phyloP scores from a whole-genome alignment of 2,797 vertebrate species.

The Gallirallus australis region DNA sequence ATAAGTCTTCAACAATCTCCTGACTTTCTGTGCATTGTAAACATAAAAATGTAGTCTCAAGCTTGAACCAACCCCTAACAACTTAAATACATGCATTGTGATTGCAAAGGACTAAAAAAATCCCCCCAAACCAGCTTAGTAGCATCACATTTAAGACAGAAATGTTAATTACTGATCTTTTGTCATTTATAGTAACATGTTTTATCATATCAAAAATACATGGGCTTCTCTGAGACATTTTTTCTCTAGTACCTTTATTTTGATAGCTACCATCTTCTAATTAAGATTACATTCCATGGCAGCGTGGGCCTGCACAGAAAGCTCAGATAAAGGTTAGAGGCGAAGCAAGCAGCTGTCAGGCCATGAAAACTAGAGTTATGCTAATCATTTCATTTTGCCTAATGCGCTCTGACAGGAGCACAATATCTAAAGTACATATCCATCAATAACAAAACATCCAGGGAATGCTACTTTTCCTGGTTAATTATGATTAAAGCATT shows the following conservation, averaged over 20 bases:
- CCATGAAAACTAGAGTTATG: neutral
- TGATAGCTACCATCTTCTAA: neutral
- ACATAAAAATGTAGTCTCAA: neutral
- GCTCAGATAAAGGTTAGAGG: constrained; percentile 9
- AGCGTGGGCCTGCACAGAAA: neutral
- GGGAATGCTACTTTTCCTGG: neutral
- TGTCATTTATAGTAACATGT: neutral
- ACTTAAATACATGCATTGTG: neutral
- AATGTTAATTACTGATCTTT: neutral
- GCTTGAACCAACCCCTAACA: neutral
- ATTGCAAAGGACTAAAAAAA: neutral
- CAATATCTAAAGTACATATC: constrained; percentile 45
- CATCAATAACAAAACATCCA: constrained; percentile 46
- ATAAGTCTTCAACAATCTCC: neutral
- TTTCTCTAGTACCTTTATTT: neutral
- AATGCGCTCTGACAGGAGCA: constrained; percentile 50
- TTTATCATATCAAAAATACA: neutral
- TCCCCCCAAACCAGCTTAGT: neutral
- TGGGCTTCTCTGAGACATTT: neutral
- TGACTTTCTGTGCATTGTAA: neutral
- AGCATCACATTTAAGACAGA: neutral
- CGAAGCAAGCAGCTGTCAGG: neutral
- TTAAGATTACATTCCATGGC: neutral
- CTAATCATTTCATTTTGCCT: constrained; percentile 27
- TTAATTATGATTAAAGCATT: constrained; percentile 48